Evolutionary conservation across 2,888 invertebrate species (phyloP), one percentile per base, ranked within the genome.

Genomic region (Dascillus cervinus): DNA sequence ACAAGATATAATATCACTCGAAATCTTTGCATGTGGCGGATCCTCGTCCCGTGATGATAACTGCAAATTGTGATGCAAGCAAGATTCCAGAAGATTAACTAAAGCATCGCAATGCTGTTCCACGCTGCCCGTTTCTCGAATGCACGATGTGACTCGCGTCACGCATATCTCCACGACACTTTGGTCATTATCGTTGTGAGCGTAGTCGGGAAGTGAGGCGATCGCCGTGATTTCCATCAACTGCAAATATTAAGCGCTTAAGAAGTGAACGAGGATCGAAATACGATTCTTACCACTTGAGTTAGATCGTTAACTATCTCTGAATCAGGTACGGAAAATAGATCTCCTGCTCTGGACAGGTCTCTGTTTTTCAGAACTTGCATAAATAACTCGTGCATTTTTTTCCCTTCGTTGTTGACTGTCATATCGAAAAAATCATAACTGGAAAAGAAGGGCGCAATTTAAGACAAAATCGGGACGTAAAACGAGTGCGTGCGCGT

Each of bases 21-120:
- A 91, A 55, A 95, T 94, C 69, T 95, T 95, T 25, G 92, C 90
- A 72, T 95, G 94, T 1, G 94, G 92, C 19, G 92, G 89, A 67
- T 94, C 92, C 56, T 87, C 86, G 64, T 88, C 86, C 49, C 79
- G 69, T 11, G 74, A 65, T 15, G 75, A 69, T 0, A 88, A 85
- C 66, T 87, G 84, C 46, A 92, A 70, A 64, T 89, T 89, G 71
- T 92, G 88, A 58, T 84, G 80, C 46, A 94, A 68, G 55, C 92
- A 94, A 15, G 86, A 84, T 67, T 90, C 87, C 37, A 95, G 67
- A 29, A 95, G 67, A 21, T 80, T 77, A 11, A 95, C 89, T 44
- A 95, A 66, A 1, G 87, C 79, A 28, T 79, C 77, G 27, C 86
- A 86, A 65, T 94, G 88, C 46, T 83, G 77, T 59, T 92, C 89